Conservation (phyloP, 2,797 vertebrate genomes). For the Gymnoscopelus braueri region DNA sequence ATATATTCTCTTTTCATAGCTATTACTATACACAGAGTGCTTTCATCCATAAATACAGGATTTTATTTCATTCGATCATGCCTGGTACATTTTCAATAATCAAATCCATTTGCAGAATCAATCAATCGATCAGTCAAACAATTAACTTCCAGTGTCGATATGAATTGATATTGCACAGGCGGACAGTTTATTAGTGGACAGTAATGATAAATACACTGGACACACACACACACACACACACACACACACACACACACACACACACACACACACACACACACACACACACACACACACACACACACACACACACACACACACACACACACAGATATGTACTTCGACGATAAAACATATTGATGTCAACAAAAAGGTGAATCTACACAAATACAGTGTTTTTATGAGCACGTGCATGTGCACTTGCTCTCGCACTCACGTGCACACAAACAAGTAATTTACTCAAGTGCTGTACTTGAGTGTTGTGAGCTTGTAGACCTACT, state of each 20-base stretch:
- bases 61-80: slow-evolving; percentile 48
- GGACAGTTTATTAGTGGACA: too few species aligned
- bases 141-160: slow-evolving; percentile 51
- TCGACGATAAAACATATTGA: too few species aligned
- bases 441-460: too few species aligned
- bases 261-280: neutral
- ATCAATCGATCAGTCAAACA: slow-evolving; percentile 50
- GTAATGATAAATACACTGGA: too few species aligned
- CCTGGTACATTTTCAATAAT: slow-evolving; percentile 49
- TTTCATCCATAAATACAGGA: slow-evolving; percentile 54
- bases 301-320: slow-evolving; percentile 12
- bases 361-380: too few species aligned
- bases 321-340: neutral
- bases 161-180: slow-evolving; percentile 17
- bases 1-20: slow-evolving; percentile 61
- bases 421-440: too few species aligned
- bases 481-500: too few species aligned
- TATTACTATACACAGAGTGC: slow-evolving; percentile 52
- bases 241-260: slow-evolving; percentile 3
- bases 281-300: slow-evolving; percentile 4
- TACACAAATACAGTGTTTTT: too few species aligned
- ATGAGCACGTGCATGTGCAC: too few species aligned
- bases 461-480: too few species aligned
- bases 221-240: neutral
- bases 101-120: slow-evolving; percentile 42